Evolutionary conservation across 1,140 invertebrate species (phyloP).

Genomic region (Eciton burchellii): DNA sequence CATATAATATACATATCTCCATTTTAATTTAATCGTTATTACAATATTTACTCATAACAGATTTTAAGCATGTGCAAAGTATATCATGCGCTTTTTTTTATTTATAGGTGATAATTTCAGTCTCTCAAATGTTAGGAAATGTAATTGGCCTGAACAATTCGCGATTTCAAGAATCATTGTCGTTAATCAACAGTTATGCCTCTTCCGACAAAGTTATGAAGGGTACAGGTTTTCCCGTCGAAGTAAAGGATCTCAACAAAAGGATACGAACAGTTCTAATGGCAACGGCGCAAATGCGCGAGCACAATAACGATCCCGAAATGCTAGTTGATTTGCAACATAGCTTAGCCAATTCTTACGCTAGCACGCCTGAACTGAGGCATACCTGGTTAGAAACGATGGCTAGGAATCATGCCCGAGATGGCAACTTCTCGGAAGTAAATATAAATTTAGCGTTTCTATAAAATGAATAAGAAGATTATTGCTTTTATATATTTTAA

Average conservation of each 20-base stretch:
- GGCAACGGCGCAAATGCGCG: slow-evolving; percentile 96
- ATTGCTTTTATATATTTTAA: too few relatives aligned
- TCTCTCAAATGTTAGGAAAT: slow-evolving; percentile 95
- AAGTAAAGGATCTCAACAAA: slow-evolving; percentile 97
- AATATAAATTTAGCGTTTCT: slow-evolving; percentile 28
- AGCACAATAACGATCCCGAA: slow-evolving; percentile 95
- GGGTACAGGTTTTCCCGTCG: slow-evolving; percentile 93
- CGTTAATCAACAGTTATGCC: slow-evolving; percentile 96
- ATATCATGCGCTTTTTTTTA: slow-evolving; percentile 44
- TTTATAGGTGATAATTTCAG: slow-evolving; percentile 93
- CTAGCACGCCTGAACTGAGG: slow-evolving; percentile 95
- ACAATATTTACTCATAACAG: not conserved
- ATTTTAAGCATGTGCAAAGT: not conserved
- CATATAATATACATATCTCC: not conserved
- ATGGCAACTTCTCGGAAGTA: slow-evolving; percentile 92
- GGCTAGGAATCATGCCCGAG: slow-evolving; percentile 93
- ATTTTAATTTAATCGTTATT: not conserved
- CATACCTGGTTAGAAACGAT: slow-evolving; percentile 98
- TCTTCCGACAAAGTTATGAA: slow-evolving; percentile 97
- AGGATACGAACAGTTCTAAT: slow-evolving; percentile 96
- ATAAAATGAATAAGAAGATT: too few relatives aligned
- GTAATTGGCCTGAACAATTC: slow-evolving; percentile 94
- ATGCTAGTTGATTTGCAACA: slow-evolving; percentile 97
- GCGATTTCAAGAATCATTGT: slow-evolving; percentile 95
- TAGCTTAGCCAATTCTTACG: slow-evolving; percentile 96